Evolutionary conservation across 2,888 invertebrate species (phyloP), one percentile per base, ranked within the genome.

Genomic region (Drosophila merina): DNA sequence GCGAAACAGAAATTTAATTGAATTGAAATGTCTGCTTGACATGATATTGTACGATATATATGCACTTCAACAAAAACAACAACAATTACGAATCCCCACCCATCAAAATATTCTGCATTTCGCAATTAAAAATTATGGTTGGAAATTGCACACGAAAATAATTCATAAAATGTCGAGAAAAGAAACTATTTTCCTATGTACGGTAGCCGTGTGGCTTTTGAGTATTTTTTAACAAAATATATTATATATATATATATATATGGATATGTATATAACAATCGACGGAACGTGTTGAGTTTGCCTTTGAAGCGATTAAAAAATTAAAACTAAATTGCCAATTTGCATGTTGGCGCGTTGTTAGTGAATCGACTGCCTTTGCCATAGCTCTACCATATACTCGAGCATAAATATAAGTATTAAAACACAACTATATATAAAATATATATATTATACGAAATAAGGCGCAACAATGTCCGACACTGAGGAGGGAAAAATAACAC

Each of bases 21-120:
- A 85, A 87, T 85, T 87, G 81, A 83, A 85, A 87, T 87, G 85
- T 74, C 70, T 76, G 76, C 80, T 81, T 87, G 87, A 77, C 87
- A 85, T 87, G 85, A 85, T 59, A 84, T 76, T 75, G 63, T 57
- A 20, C 20, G 20, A 20, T 20, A 20, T 20, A 20, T 20, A 56
- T 70, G 57, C 64, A 57, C 55, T 62, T 38, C 42, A 42, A 59
- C 54, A 47, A 20, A 14, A 57, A 75, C 45, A 56, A 57, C 60
- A 60, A 62, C 52, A 71, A 72, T 72, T 72, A 69, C 48, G 26
- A 30, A 50, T 30, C 59, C 44, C 25, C 8, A 12, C 14, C 26
- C 20, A 52, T 59, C 30, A 40, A 49, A 66, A 64, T 66, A 64
- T 66, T 64, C 63, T 63, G 52, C 64, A 63, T 63, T 64, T 66